Evolutionary conservation across 1,140 invertebrate species (phyloP).

Genomic region (Tetraneura akinire): DNA sequence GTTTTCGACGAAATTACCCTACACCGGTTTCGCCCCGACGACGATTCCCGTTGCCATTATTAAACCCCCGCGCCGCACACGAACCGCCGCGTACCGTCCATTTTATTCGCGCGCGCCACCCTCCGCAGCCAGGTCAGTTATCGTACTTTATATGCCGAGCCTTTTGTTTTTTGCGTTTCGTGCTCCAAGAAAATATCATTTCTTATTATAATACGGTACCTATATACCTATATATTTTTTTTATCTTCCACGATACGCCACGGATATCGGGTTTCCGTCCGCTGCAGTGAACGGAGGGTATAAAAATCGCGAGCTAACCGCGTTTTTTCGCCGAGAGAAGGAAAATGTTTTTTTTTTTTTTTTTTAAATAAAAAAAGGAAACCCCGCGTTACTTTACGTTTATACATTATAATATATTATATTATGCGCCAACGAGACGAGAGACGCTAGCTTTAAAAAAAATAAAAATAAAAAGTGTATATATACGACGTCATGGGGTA

Average conservation of each 20-base stretch:
- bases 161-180: neutral
- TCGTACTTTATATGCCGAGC: neutral
- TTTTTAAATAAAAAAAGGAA: no score
- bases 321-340: no score
- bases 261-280: neutral
- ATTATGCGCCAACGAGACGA: neutral
- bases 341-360: no score
- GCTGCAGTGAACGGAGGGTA: no score
- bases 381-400: no score
- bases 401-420: no score
- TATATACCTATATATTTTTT: neutral
- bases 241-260: no score
- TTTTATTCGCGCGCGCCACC: slow-evolving; percentile 17
- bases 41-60: slow-evolving; percentile 1
- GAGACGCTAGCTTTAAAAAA: neutral
- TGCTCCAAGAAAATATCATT: no score
- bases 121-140: neutral
- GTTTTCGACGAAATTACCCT: slow-evolving; percentile 40
- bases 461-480: neutral
- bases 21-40: neutral
- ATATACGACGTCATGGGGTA: neutral
- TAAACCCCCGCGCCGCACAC: neutral
- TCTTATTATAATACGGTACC: slow-evolving; percentile 4
- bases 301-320: no score
- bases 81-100: neutral